phyloP scores from a whole-genome alignment of 2,797 vertebrate genomes.

The Limosa lapponica region DNA sequence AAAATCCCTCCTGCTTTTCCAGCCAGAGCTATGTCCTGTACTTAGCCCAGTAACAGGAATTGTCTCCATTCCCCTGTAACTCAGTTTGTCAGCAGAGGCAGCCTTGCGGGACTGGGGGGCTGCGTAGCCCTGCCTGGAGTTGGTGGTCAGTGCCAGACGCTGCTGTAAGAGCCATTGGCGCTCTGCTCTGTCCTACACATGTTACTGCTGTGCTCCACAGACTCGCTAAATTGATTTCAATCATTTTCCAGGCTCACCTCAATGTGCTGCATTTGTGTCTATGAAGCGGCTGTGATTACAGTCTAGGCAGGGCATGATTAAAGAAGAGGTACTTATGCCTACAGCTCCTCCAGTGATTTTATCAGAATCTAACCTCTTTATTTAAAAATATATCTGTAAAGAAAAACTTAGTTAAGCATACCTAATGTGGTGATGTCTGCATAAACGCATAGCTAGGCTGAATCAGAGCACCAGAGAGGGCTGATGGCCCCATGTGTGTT shows the following conservation, averaged over 20 bases:
- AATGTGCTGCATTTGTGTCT: background rate
- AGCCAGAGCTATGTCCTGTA: background rate
- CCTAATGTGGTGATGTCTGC: background rate
- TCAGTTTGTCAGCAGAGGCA: background rate
- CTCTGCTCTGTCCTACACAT: background rate
- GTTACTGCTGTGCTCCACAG: background rate
- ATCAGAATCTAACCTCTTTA: background rate
- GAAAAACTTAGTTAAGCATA: background rate
- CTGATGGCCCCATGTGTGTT: fast-evolving
- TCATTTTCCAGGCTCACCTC: background rate
- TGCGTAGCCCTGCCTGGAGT: too few species aligned
- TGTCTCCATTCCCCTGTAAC: background rate
- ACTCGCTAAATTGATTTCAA: fast-evolving
- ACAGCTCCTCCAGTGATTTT: background rate
- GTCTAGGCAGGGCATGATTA: background rate
- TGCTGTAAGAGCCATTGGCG: fast-evolving
- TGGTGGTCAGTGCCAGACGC: background rate
- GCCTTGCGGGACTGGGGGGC: fast-evolving
- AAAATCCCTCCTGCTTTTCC: background rate
- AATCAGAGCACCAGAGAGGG: background rate
- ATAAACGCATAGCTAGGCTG: background rate
- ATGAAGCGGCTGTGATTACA: background rate
- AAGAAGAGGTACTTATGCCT: background rate
- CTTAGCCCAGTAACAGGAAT: fast-evolving
- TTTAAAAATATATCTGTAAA: background rate